Evolutionary conservation across 2,797 vertebrate genomes (phyloP).

Genomic region (Propithecus deckenii): DNA sequence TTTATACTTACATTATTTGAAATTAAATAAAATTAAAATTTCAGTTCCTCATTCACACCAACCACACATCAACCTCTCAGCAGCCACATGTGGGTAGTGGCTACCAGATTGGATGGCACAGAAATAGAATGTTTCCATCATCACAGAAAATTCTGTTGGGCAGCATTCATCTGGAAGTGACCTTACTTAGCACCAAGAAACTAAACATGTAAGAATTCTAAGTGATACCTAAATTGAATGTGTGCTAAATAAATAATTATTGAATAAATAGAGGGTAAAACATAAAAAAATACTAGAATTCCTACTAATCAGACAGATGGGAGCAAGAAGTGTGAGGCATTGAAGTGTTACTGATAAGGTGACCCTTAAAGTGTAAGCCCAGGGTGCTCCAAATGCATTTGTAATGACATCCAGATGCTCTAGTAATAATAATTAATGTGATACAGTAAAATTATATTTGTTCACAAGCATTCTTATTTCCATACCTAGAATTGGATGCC

Average conservation of each 20-base stretch:
- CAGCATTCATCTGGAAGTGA: not conserved
- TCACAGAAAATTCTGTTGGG: not conserved
- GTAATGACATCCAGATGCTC: not conserved
- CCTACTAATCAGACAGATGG: not conserved
- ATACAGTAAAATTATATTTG: not conserved
- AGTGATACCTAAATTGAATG: not conserved
- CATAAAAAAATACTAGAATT: not conserved
- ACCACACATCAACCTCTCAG: not conserved
- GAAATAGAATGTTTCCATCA: not conserved
- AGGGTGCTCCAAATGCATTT: not conserved
- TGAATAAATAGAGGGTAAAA: not conserved
- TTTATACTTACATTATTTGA: not conserved
- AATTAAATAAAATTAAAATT: not conserved
- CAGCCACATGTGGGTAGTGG: not conserved
- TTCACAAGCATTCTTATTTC: not conserved
- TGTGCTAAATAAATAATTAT: not conserved
- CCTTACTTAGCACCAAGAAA: not conserved
- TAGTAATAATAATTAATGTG: not conserved
- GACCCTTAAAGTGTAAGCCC: not conserved
- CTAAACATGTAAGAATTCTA: not conserved
- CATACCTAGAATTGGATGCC: not conserved
- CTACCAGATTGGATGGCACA: rapidly evolving
- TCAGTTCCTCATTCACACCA: not conserved
- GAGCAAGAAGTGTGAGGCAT: not conserved
- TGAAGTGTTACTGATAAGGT: not conserved